These are phyloP conservation scores for Aurelia sp. DNA, from an alignment of 30 jellyfish, hydroid and myxozoan genomes.

Conservation along the genomic window DNA sequence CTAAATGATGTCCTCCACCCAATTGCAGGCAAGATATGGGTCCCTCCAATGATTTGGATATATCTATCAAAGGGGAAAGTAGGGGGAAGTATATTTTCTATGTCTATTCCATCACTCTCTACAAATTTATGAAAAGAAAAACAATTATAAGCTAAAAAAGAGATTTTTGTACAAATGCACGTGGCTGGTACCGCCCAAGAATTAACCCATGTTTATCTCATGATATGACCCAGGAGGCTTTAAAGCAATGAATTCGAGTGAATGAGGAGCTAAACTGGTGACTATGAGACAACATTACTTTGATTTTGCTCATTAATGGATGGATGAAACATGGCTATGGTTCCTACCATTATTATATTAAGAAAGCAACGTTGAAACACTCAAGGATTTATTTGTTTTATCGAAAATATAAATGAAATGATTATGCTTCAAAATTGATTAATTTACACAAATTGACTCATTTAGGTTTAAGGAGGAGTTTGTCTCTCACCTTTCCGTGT, in stretches of 20 bases:
- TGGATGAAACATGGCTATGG: constrained; percentile 4
- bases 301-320: not conserved
- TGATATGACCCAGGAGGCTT: constrained; percentile 12
- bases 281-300: not conserved
- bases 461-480: constrained; percentile 10
- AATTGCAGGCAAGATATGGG: too few relatives aligned
- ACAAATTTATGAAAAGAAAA: too few relatives aligned
- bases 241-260: not conserved
- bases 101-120: too few relatives aligned
- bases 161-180: not conserved
- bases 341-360: not conserved
- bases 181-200: constrained; percentile 5
- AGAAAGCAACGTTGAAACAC: constrained; percentile 2
- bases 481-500: constrained; percentile 7
- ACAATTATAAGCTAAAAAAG: too few relatives aligned
- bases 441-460: not conserved
- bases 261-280: not conserved
- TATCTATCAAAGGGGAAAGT: too few relatives aligned
- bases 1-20: too few relatives aligned
- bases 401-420: not conserved
- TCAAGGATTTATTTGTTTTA: not conserved
- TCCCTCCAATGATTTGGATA: too few relatives aligned
- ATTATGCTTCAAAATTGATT: not conserved
- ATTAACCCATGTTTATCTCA: not conserved
- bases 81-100: too few relatives aligned